A percentile compares a stretch with the other conserved stretches of the same genome.
These are phyloP conservation scores for Corythoichthys haematopterus DNA, from an alignment of 2,113 vertebrate genomes.

Conservation along the genomic window DNA sequence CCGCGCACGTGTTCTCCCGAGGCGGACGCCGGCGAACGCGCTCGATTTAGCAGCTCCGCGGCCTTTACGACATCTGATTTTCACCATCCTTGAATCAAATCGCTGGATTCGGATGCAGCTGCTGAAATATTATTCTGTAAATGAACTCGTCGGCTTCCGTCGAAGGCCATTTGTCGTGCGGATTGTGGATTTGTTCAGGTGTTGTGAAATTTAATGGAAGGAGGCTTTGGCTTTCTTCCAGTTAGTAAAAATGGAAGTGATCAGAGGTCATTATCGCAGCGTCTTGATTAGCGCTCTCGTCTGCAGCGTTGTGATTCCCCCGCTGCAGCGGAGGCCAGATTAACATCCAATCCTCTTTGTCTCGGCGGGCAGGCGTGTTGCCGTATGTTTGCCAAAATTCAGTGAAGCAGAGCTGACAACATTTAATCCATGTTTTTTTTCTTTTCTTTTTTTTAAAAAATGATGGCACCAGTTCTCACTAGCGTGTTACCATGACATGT, in stretches of 20 bases:
- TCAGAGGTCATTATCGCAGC: slow-evolving; percentile 46
- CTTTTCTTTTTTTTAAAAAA: not conserved
- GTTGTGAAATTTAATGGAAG: slow-evolving; percentile 46
- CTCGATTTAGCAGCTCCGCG: slow-evolving; percentile 34
- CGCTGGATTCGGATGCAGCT: slow-evolving; percentile 36
- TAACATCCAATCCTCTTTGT: slow-evolving; percentile 60
- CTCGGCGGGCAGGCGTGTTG: slow-evolving; percentile 37
- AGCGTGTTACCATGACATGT: not conserved
- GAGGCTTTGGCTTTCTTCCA: slow-evolving; percentile 19
- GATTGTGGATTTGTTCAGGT: slow-evolving; percentile 2
- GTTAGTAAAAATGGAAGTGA: slow-evolving; percentile 40
- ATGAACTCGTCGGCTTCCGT: no score
- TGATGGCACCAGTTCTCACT: not conserved
- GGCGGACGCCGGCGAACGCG: slow-evolving; percentile 39
- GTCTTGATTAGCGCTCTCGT: slow-evolving; percentile 58
- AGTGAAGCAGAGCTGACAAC: not conserved
- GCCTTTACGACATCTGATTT: not conserved
- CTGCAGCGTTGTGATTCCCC: slow-evolving; percentile 40
- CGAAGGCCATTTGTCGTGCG: no score
- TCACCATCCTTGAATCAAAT: not conserved
- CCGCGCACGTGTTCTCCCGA: slow-evolving; percentile 50
- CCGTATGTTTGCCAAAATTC: slow-evolving; percentile 37
- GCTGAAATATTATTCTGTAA: no score
- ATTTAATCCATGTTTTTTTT: no score
- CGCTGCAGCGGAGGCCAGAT: slow-evolving; percentile 53